Base-by-base conservation (phyloP, 2,113 vertebrate species). In the Dinomys branickii region DNA sequence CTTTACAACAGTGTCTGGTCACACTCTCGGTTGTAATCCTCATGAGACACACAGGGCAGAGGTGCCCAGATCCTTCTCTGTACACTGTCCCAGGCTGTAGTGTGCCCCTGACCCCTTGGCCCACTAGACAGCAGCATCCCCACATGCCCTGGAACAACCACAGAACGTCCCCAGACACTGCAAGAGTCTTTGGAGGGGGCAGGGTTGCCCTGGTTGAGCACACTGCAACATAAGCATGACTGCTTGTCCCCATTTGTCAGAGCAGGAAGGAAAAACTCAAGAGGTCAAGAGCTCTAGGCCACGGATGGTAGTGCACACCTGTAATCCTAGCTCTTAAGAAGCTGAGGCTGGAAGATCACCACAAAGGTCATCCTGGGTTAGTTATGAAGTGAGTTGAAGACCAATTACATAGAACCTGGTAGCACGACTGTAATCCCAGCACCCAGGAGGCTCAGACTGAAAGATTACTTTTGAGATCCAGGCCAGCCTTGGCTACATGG, bases 41-140 rank as follows among this genome's bases (percentile, higher is more conserved):
- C 58, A 33, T 0, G 7, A 38, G 24, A 67, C 33, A 13, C 52
- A 59, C 17, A 73, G 8, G 44, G 8, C 16, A 20, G 52, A 30
- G 5, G 35, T 82, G 33, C 81, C 54, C 11, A 17, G 67, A 14
- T 63, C 44, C 26, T n/a, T 63, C 56, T 59, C 7, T 26, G 20
- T 16, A 54, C 5, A 22, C 20, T 6, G 24, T 35, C 1, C 4
- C 41, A 41, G 5, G 54, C 1, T 4, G 8, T 61, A 9, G 7
- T 22, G n/a, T 17, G 87, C 28, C 24, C 69, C 58, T 19, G 22
- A 44, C 13, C 20, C 52, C 12, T 17, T 71, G 38, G 13, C 54
- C 78, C 50, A 28, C 54, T 14, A 65, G 58, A 80, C 9, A 58
- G 73, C 0, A 90, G 50, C n/a, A 73, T 2, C 16, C 30, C 61